A percentile compares a stretch with the other conserved stretches of the same genome.
These are phyloP conservation scores for Phataginus tricuspis DNA, from an alignment of 2,797 vertebrate genomes.

Conservation along the genomic window DNA sequence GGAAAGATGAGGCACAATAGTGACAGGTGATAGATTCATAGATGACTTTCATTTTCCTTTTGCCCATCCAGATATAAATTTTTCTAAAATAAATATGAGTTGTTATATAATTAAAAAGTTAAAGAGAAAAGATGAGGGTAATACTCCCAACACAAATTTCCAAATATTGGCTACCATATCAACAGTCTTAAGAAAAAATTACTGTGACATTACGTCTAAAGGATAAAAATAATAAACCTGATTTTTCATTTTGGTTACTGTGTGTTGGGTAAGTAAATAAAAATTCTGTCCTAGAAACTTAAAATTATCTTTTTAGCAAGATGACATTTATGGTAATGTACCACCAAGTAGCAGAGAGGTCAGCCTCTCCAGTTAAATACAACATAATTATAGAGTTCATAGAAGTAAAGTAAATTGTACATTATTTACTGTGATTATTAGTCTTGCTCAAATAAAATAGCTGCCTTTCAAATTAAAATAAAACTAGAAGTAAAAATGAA, in stretches of 20 bases:
- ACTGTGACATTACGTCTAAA: not conserved
- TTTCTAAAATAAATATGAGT: slow-evolving; percentile 45
- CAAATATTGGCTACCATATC: slow-evolving; percentile 9
- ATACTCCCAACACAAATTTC: not conserved
- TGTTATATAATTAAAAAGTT: not conserved
- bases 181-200: not conserved
- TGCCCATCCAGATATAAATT: not conserved
- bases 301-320: slow-evolving; percentile 50
- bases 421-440: slow-evolving; percentile 12
- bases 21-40: not conserved
- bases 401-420: slow-evolving; percentile 24
- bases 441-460: slow-evolving; percentile 45
- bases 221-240: slow-evolving; percentile 37
- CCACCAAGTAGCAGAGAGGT: not conserved
- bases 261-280: not conserved
- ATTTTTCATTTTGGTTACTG: slow-evolving; percentile 30
- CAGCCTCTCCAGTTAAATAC: slow-evolving; percentile 32
- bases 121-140: not conserved
- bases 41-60: not conserved
- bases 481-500: slow-evolving; percentile 50
- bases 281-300: slow-evolving; percentile 36
- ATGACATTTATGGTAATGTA: slow-evolving; percentile 17
- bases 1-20: not conserved
- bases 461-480: slow-evolving; percentile 57
- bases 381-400: slow-evolving; percentile 30